phyloP scores from a whole-genome alignment of 2,113 vertebrate species.

The Odobenus rosmarus region DNA sequence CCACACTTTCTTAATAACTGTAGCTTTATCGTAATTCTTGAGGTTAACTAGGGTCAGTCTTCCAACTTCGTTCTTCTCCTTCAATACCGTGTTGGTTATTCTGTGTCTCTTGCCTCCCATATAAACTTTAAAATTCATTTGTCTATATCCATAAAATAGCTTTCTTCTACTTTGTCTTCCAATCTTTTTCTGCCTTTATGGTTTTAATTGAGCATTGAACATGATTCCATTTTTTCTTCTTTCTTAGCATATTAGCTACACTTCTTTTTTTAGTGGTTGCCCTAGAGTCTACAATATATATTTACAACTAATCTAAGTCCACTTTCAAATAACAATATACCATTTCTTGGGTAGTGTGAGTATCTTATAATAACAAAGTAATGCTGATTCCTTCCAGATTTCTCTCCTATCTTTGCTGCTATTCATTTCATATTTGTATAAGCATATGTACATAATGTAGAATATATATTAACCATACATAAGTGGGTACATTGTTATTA shows the following conservation, averaged over 20 bases:
- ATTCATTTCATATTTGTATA: not conserved
- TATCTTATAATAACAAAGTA: not conserved
- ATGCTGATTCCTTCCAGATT: not conserved
- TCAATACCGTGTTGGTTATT: not conserved
- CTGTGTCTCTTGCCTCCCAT: not conserved
- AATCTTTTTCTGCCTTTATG: not conserved
- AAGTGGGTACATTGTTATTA: not conserved
- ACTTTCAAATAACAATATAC: not conserved
- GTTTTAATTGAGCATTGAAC: not conserved
- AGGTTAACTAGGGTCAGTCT: not conserved
- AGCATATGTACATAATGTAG: not conserved
- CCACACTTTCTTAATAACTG: not conserved
- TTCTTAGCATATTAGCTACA: not conserved
- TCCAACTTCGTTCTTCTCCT: not conserved
- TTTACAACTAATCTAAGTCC: not conserved
- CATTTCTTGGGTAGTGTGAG: not conserved
- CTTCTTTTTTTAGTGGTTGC: not conserved
- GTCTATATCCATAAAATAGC: not conserved
- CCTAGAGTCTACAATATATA: not conserved
- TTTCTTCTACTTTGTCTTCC: not conserved
- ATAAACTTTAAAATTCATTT: not conserved
- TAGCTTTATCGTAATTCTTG: not conserved
- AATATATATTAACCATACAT: not conserved
- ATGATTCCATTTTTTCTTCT: not conserved
- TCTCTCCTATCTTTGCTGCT: not conserved